Base-by-base conservation (phyloP, 2,113 vertebrate species). In the Toxostoma redivivum region DNA sequence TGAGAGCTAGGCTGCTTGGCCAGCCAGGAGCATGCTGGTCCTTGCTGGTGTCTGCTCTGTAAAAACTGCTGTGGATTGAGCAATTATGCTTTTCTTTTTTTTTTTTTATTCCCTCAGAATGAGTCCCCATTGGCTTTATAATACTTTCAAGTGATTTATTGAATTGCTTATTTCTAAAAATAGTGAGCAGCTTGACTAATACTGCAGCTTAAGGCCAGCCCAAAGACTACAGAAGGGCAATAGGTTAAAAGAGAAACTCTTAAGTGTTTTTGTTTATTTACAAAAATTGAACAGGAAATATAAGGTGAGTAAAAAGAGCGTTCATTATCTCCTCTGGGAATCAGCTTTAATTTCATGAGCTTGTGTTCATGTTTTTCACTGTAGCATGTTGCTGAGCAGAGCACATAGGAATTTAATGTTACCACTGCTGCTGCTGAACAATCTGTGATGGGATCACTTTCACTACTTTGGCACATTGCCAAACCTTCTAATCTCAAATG, bases 161-260 rank as follows among this genome's bases (percentile, higher is more conserved):
- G 62, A 94, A 77, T 77, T 66, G 54, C 70, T 80, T 77, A 25
- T 84, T 93, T 88, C 64, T 92, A 82, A 93, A 93, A 95, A 91
- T 38, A 87, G 78, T 15, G 15, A 92, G 53, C 50, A 82, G 73
- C 90, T 87, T 91, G 78, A 60, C 44, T 40, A n/a, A 60, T 84
- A 28, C 40, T 45, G 37, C 51, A 83, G 70, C 84, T 86, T 54
- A 78, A 80, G 44, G 42, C 86, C 58, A 67, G 18, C 27, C 38
- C 37, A 37, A 93, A 80, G 33, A 44, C 48, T 77, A n/a, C 38
- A 65, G 70, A 66, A 61, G 56, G 62, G 25, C 0, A 3, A 4
- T 7, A 81, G 42, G 40, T 38, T 73, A 38, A 58, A 71, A 87
- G 88, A 33, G 35, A 77, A 69, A 70, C 31, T 61, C 28, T 22